phyloP scores from a whole-genome alignment of 2,888 invertebrate genomes.

The Corythucha ciliata region DNA sequence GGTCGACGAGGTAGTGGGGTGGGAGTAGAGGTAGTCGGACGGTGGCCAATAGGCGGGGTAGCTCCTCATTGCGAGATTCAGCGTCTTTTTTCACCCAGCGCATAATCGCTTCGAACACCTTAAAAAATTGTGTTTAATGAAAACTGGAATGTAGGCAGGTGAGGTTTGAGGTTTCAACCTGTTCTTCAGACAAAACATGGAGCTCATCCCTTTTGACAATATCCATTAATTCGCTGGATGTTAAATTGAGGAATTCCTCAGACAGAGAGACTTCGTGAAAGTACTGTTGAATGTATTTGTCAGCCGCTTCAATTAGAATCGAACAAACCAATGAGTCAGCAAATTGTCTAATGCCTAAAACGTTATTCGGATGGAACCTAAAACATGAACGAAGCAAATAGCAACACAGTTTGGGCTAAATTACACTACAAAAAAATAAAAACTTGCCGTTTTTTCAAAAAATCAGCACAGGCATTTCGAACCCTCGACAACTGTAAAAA shows the following conservation, averaged over 20 bases:
- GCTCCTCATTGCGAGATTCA: constrained; percentile 47
- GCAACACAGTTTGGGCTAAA: background rate
- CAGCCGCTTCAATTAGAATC: constrained; percentile 60
- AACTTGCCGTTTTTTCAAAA: constrained; percentile 57
- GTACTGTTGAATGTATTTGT: constrained; percentile 69
- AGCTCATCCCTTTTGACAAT: constrained; percentile 67
- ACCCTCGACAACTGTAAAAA: constrained; percentile 71
- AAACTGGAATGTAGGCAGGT: too few species aligned
- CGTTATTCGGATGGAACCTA: constrained; percentile 69
- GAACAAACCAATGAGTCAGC: constrained; percentile 68
- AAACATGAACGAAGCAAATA: constrained; percentile 30
- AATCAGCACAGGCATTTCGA: constrained; percentile 72
- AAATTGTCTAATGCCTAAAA: constrained; percentile 67
- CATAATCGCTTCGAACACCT: constrained; percentile 75
- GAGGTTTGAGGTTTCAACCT: constrained; percentile 44
- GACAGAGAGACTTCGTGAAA: constrained; percentile 66
- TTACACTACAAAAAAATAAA: constrained; percentile 1
- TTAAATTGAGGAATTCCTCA: constrained; percentile 62
- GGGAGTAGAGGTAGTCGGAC: constrained; percentile 72
- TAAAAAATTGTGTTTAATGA: constrained; percentile 12
- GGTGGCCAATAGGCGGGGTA: constrained; percentile 62
- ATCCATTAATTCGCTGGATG: constrained; percentile 54
- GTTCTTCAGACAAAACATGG: constrained; percentile 65
- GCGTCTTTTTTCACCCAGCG: constrained; percentile 63
- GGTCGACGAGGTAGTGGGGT: constrained; percentile 71